phyloP scores from a whole-genome alignment of 2,113 vertebrate species.

The Microtus pennsylvanicus region DNA sequence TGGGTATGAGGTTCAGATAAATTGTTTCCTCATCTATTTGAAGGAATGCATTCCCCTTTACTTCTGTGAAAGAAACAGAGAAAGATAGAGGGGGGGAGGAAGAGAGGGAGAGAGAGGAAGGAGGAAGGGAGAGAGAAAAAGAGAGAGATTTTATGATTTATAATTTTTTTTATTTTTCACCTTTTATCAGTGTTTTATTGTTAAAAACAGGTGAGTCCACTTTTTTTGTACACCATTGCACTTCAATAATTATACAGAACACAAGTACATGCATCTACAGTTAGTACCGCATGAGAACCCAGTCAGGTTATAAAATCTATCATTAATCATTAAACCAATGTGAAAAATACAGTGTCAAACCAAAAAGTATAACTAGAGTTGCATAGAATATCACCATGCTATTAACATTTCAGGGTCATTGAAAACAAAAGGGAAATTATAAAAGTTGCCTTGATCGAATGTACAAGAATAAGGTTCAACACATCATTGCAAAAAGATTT shows the following conservation, averaged over 20 bases:
- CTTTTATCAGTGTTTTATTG: conserved; percentile 92
- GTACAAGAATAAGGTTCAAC: conserved; percentile 92
- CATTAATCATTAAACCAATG: conserved; percentile 86
- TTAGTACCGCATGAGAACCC: conserved; percentile 91
- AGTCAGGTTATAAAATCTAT: conserved; percentile 92
- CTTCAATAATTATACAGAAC: conserved; percentile 95
- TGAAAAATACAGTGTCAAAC: conserved; percentile 91
- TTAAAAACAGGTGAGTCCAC: conserved; percentile 97
- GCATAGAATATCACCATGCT: conserved; percentile 99
- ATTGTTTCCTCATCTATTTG: too few species aligned
- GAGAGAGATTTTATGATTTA: too few species aligned
- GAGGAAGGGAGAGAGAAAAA: too few species aligned
- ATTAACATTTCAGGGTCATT: conserved; percentile 86
- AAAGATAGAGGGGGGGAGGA: too few species aligned
- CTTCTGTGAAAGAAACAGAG: too few species aligned
- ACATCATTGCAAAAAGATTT: conserved; percentile 97
- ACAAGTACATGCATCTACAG: conserved; percentile 97
- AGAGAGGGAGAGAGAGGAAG: too few species aligned
- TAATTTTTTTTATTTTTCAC: too few species aligned
- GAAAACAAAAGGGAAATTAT: conserved; percentile 90
- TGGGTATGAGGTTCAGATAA: too few species aligned
- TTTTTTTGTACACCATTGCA: conserved; percentile 95
- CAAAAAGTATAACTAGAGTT: conserved; percentile 93
- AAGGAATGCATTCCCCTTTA: too few species aligned
- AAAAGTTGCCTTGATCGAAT: conserved; percentile 91